These are phyloP conservation scores for Cyphomyrmex costatus DNA, from an alignment of 1,140 invertebrate genomes.

Conservation along the genomic window DNA sequence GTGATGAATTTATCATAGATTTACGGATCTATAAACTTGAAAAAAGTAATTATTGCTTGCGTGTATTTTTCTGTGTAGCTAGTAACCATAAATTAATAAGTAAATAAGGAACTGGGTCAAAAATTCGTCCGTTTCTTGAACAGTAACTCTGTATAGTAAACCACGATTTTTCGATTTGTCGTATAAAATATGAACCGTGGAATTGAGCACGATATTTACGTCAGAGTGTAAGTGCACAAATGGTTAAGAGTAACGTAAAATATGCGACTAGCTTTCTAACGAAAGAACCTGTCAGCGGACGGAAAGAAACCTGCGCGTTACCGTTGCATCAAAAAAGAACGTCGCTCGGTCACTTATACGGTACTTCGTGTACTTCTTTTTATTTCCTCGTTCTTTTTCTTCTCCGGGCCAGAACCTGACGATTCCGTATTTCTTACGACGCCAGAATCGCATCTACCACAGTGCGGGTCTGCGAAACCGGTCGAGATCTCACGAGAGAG, in stretches of 20 bases:
- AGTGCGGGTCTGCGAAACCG: conserved; percentile 53
- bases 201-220: not conserved
- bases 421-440: conserved; percentile 46
- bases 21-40: no score
- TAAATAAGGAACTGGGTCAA: no score
- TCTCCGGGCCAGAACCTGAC: not conserved
- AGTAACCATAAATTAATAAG: no score
- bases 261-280: not conserved
- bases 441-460: conserved; percentile 51
- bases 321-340: conserved; percentile 54
- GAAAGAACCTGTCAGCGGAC: not conserved
- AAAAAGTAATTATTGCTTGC: no score
- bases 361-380: conserved; percentile 43
- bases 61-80: no score
- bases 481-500: conserved; percentile 16
- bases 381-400: not conserved
- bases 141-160: not conserved
- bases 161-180: not conserved
- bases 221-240: not conserved
- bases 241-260: not conserved
- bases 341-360: conserved; percentile 53
- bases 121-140: no score
- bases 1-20: no score
- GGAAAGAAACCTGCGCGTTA: conserved; percentile 7
- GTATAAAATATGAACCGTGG: not conserved